Evolutionary conservation across 2,888 invertebrate genomes (phyloP), one percentile per base, ranked within the genome.

Genomic region (Zeuzera pyrina): DNA sequence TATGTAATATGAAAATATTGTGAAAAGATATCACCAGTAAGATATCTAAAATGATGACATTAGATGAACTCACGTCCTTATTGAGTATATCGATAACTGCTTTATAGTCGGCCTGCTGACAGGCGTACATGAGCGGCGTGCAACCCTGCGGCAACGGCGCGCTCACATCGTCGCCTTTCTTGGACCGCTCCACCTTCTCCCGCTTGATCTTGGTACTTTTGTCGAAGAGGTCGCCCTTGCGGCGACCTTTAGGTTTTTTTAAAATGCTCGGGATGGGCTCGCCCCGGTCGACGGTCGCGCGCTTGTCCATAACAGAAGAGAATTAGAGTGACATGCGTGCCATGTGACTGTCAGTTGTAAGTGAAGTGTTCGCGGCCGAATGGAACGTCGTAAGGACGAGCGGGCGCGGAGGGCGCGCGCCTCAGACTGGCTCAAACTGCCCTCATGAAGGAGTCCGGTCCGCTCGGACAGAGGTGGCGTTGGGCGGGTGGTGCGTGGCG

Each of bases 81-180:
- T 88, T 88, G 50, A 95, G 86, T 49, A 92, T 87, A 50, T 88
- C 88, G 47, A 91, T 85, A 45, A 94, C 93, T 47, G 89, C 87
- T 43, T 88, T 87, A 66, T 92, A 90, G 78, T 93, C 89, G 31
- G 91, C 93, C 67, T 94, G 94, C 74, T 95, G 95, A 65, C 94
- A 94, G 55, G 94, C 94, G 81, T 94, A 93, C 94, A 95, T 95
- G 60, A 95, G 88, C 51, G 90, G 88, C 43, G 94, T 92, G 70
- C 94, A 93, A 56, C 94, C 92, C 57, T 85, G 86, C 47, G 83
- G 83, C 50, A 88, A 69, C 50, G 77, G 69, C 34, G 69, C 57
- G 55, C 52, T 69, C 55, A 65, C 77, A 69, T 73, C 72, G 39
- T 60, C 62, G 29, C 49, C 49, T 47, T 64, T 73, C 51, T 63